Percentiles rank a stretch among this genome's conserved stretches.
Conservation (phyloP, 2,888 invertebrate species). For the Stenodera caucasica region DNA sequence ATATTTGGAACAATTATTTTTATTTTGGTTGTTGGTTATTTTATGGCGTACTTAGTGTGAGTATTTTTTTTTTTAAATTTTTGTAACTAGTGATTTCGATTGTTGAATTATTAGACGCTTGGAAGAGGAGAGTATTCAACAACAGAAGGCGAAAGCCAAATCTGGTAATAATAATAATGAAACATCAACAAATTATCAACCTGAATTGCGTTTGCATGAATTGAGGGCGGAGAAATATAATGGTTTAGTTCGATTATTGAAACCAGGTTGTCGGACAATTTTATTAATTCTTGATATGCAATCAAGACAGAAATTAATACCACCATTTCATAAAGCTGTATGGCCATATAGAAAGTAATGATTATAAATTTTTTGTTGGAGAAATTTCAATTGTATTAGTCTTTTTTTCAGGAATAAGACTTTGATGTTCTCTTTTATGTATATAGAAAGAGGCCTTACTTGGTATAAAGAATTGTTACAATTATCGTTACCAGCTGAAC, state of each 20-base stretch:
- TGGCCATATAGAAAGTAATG: conserved; percentile 97
- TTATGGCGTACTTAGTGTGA: conserved; percentile 81
- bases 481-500: conserved; percentile 79
- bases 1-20: conserved; percentile 76
- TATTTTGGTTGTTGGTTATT: conserved; percentile 77
- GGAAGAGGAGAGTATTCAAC: conserved; percentile 63
- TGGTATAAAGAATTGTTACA: conserved; percentile 94
- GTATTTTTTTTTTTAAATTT: conserved; percentile 40
- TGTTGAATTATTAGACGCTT: conserved; percentile 54
- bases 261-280: conserved; percentile 94
- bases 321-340: conserved; percentile 89
- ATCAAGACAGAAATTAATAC: conserved; percentile 81
- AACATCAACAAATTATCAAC: conserved; percentile 49
- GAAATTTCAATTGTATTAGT: no score
- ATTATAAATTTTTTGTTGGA: no score
- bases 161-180: conserved; percentile 52
- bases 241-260: conserved; percentile 86
- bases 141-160: conserved; percentile 57
- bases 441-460: conserved; percentile 86
- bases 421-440: conserved; percentile 90
- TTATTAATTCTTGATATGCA: conserved; percentile 88
- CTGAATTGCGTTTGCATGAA: conserved; percentile 86
- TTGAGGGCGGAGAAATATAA: conserved; percentile 93
- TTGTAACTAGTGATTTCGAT: background rate
- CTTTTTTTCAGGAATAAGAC: conserved; percentile 81